phyloP scores from a whole-genome alignment of 1,140 invertebrate species.

The Tribolium castaneum region DNA sequence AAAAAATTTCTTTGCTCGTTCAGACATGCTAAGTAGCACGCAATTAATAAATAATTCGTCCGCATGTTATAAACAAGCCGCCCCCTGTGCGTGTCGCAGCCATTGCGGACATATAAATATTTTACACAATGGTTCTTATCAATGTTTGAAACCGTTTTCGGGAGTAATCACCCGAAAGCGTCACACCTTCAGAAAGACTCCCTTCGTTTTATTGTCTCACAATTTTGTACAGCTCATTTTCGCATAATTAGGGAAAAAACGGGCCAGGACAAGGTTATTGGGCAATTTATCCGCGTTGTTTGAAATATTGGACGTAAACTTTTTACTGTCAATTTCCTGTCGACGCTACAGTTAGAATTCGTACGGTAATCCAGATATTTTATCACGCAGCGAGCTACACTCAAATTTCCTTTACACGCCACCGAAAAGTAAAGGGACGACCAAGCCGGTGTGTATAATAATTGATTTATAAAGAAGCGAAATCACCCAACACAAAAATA shows the following conservation, averaged over 20 bases:
- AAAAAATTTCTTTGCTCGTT: slow-evolving; percentile 19
- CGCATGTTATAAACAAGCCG: slow-evolving; percentile 19
- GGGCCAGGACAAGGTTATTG: slow-evolving; percentile 1
- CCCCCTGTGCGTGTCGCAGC: slow-evolving; percentile 5
- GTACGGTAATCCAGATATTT: slow-evolving; percentile 40
- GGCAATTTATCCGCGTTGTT: slow-evolving; percentile 32
- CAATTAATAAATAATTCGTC: slow-evolving; percentile 36
- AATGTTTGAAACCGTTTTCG: neutral
- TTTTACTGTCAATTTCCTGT: slow-evolving; percentile 47
- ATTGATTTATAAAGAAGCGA: too few relatives aligned
- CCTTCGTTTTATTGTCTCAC: too few relatives aligned
- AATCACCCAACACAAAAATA: too few relatives aligned
- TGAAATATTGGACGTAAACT: slow-evolving; percentile 45
- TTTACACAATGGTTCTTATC: slow-evolving; percentile 2
- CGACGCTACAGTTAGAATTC: slow-evolving; percentile 33
- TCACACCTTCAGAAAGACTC: neutral
- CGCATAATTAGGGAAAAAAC: slow-evolving; percentile 3
- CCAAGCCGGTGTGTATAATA: too few relatives aligned
- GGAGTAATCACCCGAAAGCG: slow-evolving; percentile 3
- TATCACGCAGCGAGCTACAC: slow-evolving; percentile 37
- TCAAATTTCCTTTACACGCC: slow-evolving; percentile 43
- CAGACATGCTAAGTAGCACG: slow-evolving; percentile 24
- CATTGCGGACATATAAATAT: slow-evolving; percentile 25
- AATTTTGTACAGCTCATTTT: neutral
- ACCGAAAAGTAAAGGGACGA: neutral